Percentiles rank a stretch among this genome's conserved stretches.
Conservation (phyloP, 2,797 vertebrate species). For the Sphenodon punctatus region DNA sequence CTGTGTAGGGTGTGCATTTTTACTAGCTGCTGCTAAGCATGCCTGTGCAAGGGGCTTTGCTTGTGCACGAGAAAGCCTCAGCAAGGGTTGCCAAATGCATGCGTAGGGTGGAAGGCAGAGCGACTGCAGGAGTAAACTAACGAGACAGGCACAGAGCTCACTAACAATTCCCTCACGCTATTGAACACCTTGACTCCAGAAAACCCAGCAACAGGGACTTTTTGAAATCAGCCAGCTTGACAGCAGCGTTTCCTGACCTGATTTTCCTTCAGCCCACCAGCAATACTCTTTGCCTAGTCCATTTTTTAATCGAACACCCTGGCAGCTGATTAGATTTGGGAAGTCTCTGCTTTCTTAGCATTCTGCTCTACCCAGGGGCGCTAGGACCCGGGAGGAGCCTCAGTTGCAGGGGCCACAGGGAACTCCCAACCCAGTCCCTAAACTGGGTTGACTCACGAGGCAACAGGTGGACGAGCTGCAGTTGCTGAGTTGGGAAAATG, state of each 20-base stretch:
- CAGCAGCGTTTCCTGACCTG: no score
- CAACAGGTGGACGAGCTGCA: background rate
- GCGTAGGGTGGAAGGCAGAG: conserved; percentile 63
- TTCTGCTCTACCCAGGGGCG: no score
- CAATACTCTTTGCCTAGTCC: no score
- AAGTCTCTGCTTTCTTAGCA: no score
- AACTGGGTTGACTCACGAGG: background rate
- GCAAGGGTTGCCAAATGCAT: conserved; percentile 56
- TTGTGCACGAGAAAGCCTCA: conserved; percentile 32
- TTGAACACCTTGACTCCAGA: no score
- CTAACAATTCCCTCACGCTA: conserved; percentile 58
- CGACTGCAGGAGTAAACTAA: conserved; percentile 63
- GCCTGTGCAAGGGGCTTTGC: conserved; percentile 11
- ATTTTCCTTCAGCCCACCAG: no score
- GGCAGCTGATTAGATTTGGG: no score
- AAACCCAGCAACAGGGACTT: conserved; percentile 41
- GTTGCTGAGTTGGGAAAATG: background rate
- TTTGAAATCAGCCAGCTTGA: no score
- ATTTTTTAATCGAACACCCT: no score
- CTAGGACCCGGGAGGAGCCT: background rate
- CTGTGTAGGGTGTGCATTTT: conserved; percentile 35
- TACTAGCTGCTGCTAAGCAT: conserved; percentile 23
- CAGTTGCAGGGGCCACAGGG: background rate
- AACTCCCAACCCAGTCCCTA: background rate
- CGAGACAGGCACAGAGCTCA: conserved; percentile 54